These are phyloP conservation scores for Metallyticus violacea DNA, from an alignment of 2,888 invertebrate species.

Conservation along the genomic window DNA sequence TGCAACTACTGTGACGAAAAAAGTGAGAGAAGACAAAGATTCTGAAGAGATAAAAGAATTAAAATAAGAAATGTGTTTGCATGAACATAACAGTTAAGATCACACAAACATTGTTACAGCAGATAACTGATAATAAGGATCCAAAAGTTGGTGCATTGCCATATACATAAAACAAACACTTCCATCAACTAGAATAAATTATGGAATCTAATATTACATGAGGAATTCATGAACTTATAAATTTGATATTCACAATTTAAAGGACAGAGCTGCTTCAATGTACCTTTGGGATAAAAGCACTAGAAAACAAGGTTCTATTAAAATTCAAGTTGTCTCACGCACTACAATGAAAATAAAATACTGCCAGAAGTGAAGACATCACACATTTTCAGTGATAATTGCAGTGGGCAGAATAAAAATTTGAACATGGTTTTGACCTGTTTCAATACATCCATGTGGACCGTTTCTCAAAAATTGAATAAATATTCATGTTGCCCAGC, in stretches of 20 bases:
- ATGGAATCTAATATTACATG: not conserved
- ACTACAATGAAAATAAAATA: not conserved
- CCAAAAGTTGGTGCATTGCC: not conserved
- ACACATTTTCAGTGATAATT: too few relatives aligned
- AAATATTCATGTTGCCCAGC: too few relatives aligned
- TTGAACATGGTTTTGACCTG: too few relatives aligned
- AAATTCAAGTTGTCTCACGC: not conserved
- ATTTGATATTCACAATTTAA: slow-evolving; percentile 6
- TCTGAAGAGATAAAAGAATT: not conserved
- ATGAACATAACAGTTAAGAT: slow-evolving; percentile 4
- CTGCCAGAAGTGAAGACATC: too few relatives aligned
- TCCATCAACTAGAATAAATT: not conserved
- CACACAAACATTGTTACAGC: not conserved
- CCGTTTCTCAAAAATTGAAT: too few relatives aligned
- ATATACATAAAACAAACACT: not conserved
- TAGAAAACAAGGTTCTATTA: not conserved
- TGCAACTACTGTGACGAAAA: not conserved
- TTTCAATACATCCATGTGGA: too few relatives aligned
- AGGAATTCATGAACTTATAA: not conserved
- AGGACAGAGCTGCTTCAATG: too few relatives aligned
- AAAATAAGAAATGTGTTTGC: not conserved
- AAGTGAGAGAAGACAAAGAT: not conserved
- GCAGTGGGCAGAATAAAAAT: too few relatives aligned
- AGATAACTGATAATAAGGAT: not conserved
- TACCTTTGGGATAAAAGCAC: slow-evolving; percentile 1